Evolutionary conservation across 2,113 vertebrate species (phyloP), one percentile per base, ranked within the genome.

Genomic region (Coptodon bakossiorum): DNA sequence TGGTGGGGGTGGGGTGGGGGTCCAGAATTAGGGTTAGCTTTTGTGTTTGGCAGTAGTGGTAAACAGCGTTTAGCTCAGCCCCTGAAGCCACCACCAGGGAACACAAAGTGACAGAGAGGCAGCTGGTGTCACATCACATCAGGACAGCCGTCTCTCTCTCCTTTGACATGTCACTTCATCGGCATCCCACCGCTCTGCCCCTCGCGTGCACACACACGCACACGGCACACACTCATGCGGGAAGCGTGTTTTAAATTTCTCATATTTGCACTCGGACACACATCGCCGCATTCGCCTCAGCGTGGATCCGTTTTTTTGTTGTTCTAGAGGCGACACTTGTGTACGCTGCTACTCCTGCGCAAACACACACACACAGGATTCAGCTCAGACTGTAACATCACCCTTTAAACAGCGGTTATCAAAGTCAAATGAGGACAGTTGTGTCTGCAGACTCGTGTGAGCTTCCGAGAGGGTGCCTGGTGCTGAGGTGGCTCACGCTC

Each of bases 51-150:
- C 78, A 24, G 79, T 48, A 80, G 89, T 83, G 83, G 92, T 95
- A 95, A 95, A 95, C 94, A 94, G 88, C 91, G 57, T 95, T 93
- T 94, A 94, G 92, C 89, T 85, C 85, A 88, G 80, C 56, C 76
- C 90, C 94, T 94, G 92, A 94, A 92, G 91, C 90, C 93, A 81
- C 88, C 88, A 86, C 86, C 82, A 88, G 88, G 83, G 90, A 95
- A 95, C 89, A 59, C 92, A 94, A 95, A 95, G 94, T 96, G 96
- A 96, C 96, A 95, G 94, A 93, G 95, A 94, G 94, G 93, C 93
- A 95, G 94, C 89, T 89, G 82, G 88, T 92, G 94, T 95, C 95
- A 95, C 93, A 91, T 94, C 95, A 90, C 87, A 95, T 96, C 93
- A 95, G 84, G 86, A 84, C 61, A 56, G 43, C 90, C 68, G 88